Evolutionary conservation across 2,888 invertebrate species (phyloP).

Genomic region (Phyto melanocephala): DNA sequence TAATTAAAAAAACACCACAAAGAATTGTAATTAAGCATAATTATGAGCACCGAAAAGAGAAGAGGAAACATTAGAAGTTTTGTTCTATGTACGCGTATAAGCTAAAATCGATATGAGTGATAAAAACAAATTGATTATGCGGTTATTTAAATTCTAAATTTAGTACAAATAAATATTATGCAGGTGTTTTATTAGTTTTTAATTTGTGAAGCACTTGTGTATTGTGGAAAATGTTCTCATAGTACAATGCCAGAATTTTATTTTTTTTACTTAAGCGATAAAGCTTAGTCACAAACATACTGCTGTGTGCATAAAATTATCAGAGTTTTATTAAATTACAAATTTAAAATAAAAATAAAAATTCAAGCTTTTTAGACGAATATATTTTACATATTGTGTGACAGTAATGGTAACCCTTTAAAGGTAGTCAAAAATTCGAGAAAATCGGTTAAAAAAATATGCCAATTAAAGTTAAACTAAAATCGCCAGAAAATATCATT

Average conservation of each 20-base stretch:
- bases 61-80: conserved; percentile 1
- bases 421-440: no score
- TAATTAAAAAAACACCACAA: background rate
- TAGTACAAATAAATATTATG: background rate
- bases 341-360: no score
- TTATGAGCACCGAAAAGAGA: background rate
- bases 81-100: background rate
- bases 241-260: background rate
- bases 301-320: no score
- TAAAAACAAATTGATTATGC: no score
- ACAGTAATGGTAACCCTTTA: no score
- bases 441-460: no score
- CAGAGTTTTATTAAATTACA: no score
- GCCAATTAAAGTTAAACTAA: no score
- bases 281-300: no score
- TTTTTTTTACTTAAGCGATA: background rate
- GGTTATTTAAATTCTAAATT: conserved; percentile 20
- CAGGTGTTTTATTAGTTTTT: conserved; percentile 28
- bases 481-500: no score
- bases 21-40: conserved; percentile 26
- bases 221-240: background rate
- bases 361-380: no score
- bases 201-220: background rate
- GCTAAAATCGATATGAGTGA: background rate
- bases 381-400: no score